phyloP scores from a whole-genome alignment of 30 jellyfish, hydroid and myxozoan genomes.

The Rhopilema esculentum region DNA sequence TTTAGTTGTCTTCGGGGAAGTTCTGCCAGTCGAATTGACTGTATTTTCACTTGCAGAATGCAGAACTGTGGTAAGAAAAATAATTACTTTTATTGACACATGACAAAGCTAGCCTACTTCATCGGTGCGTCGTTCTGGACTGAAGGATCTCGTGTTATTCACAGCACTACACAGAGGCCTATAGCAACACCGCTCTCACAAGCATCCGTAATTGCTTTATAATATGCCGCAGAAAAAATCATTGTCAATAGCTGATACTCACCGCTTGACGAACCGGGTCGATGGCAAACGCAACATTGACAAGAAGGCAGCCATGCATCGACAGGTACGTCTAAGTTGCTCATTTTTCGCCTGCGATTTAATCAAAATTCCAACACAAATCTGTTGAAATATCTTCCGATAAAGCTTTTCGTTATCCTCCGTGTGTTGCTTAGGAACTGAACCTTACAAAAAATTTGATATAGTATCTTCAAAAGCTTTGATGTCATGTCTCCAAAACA shows the following conservation, averaged over 20 bases:
- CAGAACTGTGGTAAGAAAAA: not conserved
- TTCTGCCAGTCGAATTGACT: no score
- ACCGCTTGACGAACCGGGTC: slow-evolving; percentile 37
- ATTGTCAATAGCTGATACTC: slow-evolving; percentile 31
- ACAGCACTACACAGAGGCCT: not conserved
- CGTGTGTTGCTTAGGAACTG: no score
- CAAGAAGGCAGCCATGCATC: not conserved
- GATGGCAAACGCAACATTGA: slow-evolving; percentile 22
- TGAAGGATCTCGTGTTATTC: not conserved
- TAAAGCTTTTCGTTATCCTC: no score
- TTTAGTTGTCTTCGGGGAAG: no score
- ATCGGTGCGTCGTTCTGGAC: not conserved
- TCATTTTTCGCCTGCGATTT: not conserved
- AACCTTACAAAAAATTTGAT: no score
- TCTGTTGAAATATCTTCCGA: no score
- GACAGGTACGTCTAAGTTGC: slow-evolving; percentile 17
- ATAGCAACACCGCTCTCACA: not conserved
- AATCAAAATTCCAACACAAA: no score
- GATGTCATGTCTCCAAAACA: no score
- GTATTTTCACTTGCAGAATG: not conserved
- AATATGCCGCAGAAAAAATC: slow-evolving; percentile 34
- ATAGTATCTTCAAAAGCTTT: no score
- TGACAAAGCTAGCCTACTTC: not conserved
- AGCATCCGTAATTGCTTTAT: not conserved
- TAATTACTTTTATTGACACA: not conserved